These are phyloP conservation scores for Micronisus gabar DNA, from an alignment of 2,113 vertebrate species.

Conservation along the genomic window DNA sequence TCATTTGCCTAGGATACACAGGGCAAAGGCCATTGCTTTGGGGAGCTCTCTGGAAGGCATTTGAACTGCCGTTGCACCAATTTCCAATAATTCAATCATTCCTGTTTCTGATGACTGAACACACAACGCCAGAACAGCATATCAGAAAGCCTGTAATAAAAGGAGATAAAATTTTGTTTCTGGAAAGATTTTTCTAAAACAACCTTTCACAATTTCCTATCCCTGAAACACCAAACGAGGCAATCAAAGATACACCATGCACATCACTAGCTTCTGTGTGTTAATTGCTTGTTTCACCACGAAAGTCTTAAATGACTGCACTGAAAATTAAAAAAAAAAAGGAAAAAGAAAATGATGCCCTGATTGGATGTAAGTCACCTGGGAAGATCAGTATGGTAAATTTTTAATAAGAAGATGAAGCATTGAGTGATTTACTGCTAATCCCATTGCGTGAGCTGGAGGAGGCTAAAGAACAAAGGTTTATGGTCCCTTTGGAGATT, in stretches of 20 bases:
- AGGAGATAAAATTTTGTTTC: background rate
- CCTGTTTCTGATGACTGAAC: background rate
- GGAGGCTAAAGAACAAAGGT: constrained; percentile 80
- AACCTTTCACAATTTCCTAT: background rate
- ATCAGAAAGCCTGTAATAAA: background rate
- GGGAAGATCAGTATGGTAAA: constrained; percentile 57
- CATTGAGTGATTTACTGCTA: constrained; percentile 73
- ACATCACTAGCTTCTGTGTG: background rate
- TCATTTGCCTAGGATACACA: background rate
- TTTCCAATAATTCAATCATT: background rate
- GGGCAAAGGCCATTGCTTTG: background rate
- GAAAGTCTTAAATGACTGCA: background rate
- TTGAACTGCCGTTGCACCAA: background rate
- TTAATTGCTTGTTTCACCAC: background rate
- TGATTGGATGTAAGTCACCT: constrained; percentile 24
- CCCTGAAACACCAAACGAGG: background rate
- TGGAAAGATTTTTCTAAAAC: background rate
- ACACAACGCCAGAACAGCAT: background rate
- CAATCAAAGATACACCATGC: background rate
- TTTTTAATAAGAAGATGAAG: constrained; percentile 75
- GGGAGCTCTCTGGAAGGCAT: background rate
- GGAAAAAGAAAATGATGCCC: background rate
- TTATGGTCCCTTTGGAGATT: constrained; percentile 78
- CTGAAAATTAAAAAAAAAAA: background rate
- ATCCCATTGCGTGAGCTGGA: constrained; percentile 62